These are phyloP conservation scores for Drosophila sturtevanti DNA, from an alignment of 1,140 invertebrate genomes.

Conservation along the genomic window DNA sequence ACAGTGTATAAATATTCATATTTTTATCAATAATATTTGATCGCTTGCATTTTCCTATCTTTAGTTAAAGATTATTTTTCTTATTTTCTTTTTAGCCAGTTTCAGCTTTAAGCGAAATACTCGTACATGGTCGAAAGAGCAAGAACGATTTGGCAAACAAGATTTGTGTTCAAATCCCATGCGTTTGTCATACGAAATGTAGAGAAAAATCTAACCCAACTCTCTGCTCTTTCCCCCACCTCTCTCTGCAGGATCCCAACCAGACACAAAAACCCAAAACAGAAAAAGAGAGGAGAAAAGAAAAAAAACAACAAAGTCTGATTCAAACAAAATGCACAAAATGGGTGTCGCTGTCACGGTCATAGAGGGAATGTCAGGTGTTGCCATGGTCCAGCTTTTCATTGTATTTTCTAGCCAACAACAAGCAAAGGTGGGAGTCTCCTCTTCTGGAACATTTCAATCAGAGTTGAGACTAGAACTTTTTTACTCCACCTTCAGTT, in stretches of 20 bases:
- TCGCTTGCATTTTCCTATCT: too few species aligned
- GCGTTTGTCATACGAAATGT: background rate
- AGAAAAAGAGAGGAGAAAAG: background rate
- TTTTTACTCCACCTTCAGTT: conserved; percentile 5
- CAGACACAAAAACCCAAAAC: background rate
- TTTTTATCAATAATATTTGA: too few species aligned
- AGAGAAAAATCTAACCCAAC: background rate
- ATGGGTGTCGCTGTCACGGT: conserved; percentile 47
- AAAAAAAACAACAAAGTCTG: background rate
- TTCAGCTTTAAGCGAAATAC: too few species aligned
- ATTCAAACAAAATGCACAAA: background rate
- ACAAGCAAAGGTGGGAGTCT: conserved; percentile 7
- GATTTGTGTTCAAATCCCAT: background rate
- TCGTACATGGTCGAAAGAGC: background rate
- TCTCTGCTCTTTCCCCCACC: background rate
- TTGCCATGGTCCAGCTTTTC: conserved; percentile 20
- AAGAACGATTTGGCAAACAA: background rate
- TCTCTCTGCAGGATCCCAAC: background rate
- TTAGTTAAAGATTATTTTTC: too few species aligned
- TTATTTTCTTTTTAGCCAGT: too few species aligned
- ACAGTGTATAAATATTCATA: too few species aligned
- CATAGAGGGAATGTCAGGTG: conserved; percentile 40
- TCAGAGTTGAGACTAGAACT: conserved; percentile 42
- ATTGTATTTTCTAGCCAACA: conserved; percentile 33
- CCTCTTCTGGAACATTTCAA: conserved; percentile 57